phyloP scores from a whole-genome alignment of 23 tunicate species.

The Corella eumyota region DNA sequence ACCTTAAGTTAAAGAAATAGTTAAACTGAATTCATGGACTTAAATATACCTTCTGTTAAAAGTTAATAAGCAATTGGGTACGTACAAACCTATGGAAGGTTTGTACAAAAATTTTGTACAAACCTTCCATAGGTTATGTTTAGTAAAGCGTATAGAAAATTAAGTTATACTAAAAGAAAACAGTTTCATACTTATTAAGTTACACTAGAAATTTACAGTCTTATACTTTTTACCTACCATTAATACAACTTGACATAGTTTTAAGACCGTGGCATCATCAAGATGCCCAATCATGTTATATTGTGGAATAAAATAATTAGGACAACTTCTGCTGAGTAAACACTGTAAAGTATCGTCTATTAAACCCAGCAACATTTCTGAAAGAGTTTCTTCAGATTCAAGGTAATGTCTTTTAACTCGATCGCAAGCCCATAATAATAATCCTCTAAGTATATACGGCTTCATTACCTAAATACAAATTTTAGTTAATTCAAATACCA shows the following conservation, averaged over 20 bases:
- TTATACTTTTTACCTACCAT: no score
- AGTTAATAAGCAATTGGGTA: background rate
- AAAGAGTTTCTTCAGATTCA: constrained; percentile 60
- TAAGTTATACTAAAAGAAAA: no score
- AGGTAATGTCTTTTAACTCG: constrained; percentile 74
- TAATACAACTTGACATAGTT: constrained; percentile 86
- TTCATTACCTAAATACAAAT: constrained; percentile 52
- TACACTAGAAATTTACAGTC: no score
- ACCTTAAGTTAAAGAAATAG: constrained; percentile 36
- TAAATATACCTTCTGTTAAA: background rate
- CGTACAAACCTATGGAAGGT: no score
- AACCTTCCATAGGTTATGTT: no score
- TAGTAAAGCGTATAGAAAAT: no score
- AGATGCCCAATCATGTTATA: constrained; percentile 89
- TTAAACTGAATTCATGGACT: background rate
- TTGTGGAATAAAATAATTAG: constrained; percentile 89
- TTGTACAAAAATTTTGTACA: no score
- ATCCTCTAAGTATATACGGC: constrained; percentile 72
- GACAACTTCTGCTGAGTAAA: constrained; percentile 82
- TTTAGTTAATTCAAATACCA: no score
- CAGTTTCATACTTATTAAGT: no score
- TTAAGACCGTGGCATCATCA: constrained; percentile 77
- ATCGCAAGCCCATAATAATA: constrained; percentile 96
- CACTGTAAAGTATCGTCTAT: constrained; percentile 97
- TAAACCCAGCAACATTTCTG: constrained; percentile 71